Evolutionary conservation across 2,797 vertebrate species (phyloP).

Genomic region (Xiphophorus birchmanni): DNA sequence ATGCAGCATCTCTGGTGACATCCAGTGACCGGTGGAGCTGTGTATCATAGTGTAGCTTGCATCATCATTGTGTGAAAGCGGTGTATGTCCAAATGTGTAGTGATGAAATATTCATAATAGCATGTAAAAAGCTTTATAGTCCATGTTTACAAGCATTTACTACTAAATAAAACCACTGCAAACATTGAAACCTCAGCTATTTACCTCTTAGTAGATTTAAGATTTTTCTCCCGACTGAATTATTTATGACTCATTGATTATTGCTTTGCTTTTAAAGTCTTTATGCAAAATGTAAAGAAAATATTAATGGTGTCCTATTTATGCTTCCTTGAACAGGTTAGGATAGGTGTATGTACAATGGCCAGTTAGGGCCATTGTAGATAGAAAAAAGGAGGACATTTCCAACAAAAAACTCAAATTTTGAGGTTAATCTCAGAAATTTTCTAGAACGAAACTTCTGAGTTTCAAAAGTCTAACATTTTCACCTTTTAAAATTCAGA

Average conservation of each 20-base stretch:
- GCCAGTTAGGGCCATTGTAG: no score
- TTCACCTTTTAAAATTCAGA: no score
- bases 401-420: no score
- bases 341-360: no score
- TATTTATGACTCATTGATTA: neutral
- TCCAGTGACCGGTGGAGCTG: slow-evolving; percentile 57
- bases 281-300: neutral
- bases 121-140: neutral
- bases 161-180: neutral
- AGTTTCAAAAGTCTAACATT: no score
- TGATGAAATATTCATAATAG: neutral
- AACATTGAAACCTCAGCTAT: neutral
- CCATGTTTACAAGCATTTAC: neutral
- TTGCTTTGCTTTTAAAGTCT: neutral
- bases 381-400: no score
- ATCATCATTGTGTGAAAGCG: slow-evolving; percentile 9
- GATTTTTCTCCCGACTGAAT: neutral
- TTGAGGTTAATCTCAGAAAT: no score
- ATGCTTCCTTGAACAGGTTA: no score
- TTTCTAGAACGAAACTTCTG: no score
- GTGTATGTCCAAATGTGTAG: neutral
- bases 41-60: slow-evolving; percentile 60
- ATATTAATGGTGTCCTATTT: neutral
- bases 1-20: slow-evolving; percentile 60
- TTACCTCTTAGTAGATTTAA: neutral